These are phyloP conservation scores for Porites divaricata DNA, from an alignment of 92 coral and sea anemone genomes.

Conservation along the genomic window DNA sequence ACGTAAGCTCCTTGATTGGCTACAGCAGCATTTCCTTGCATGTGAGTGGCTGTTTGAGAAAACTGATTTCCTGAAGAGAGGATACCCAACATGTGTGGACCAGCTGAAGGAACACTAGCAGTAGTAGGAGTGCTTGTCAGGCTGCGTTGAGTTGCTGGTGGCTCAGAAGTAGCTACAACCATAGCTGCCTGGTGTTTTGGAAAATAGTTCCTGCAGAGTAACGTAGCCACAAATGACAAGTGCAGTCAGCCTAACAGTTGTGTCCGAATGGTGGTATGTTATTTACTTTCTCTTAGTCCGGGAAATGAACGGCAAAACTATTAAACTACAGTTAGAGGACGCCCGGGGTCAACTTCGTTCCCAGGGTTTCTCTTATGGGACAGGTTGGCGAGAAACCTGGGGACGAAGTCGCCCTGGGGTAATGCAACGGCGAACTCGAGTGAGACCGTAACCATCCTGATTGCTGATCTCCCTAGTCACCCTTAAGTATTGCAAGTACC, in stretches of 20 bases:
- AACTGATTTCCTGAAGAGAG: conserved; percentile 51
- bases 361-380: too few species aligned
- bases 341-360: too few species aligned
- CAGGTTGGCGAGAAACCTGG: too few species aligned
- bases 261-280: too few species aligned
- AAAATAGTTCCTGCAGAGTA: conserved; percentile 81
- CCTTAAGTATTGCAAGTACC: too few species aligned
- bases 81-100: conserved; percentile 67
- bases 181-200: conserved; percentile 94
- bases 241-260: neutral
- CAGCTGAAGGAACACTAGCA: conserved; percentile 38
- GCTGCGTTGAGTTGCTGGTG: conserved; percentile 66
- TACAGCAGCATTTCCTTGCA: conserved; percentile 33
- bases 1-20: conserved; percentile 51
- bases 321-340: too few species aligned
- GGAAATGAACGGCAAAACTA: too few species aligned
- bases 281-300: too few species aligned
- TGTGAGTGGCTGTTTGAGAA: conserved; percentile 17
- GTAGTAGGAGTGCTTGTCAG: conserved; percentile 52
- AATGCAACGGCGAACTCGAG: too few species aligned
- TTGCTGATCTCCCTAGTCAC: too few species aligned
- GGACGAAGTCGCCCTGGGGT: too few species aligned
- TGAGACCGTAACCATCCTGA: too few species aligned
- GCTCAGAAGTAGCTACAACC: conserved; percentile 56
- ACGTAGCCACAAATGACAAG: neutral